A percentile compares a stretch with the other conserved stretches of the same genome.
Conservation (phyloP, 2,888 invertebrate species). For the Macaria liturata region DNA sequence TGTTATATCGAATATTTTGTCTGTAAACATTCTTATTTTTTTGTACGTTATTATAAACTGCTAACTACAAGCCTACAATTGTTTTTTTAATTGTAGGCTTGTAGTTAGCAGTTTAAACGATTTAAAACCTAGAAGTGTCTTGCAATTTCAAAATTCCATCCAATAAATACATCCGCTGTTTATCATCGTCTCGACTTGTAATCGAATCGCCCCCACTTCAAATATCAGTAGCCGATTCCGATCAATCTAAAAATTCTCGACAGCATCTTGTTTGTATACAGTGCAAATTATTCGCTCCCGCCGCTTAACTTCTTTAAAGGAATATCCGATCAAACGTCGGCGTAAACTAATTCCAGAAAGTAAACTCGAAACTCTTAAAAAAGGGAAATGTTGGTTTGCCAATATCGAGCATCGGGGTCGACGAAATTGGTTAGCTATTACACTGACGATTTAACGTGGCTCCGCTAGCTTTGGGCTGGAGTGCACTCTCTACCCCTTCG, state of each 20-base stretch:
- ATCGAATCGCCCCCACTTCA: conserved; percentile 34
- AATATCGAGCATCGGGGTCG: conserved; percentile 61
- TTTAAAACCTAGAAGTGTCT: no score
- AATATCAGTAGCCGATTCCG: conserved; percentile 50
- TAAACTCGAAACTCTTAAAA: conserved; percentile 74
- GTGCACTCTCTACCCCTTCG: conserved; percentile 24
- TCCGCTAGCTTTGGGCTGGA: conserved; percentile 34
- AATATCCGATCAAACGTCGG: conserved; percentile 79
- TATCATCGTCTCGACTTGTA: conserved; percentile 28
- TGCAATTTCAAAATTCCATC: conserved; percentile 1
- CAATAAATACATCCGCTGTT: conserved; percentile 16
- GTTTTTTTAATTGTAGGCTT: no score
- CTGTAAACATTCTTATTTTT: no score
- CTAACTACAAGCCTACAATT: no score
- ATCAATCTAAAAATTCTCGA: conserved; percentile 54
- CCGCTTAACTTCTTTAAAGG: conserved; percentile 73
- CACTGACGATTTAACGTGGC: conserved; percentile 65
- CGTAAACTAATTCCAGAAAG: conserved; percentile 79
- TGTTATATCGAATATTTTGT: no score
- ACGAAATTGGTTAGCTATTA: conserved; percentile 76
- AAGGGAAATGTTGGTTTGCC: conserved; percentile 53
- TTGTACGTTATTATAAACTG: no score
- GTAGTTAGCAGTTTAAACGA: no score
- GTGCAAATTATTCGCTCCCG: conserved; percentile 58
- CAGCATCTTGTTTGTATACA: conserved; percentile 53